phyloP scores from a whole-genome alignment of 2,113 vertebrate species.

The Felis catus region F.catus_Fca126_mat1.0 CM031415.1:157553001-157553500 shows the following conservation, averaged over 20 bases:
- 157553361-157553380: neutral
- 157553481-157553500: neutral
- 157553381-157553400: neutral
- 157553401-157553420: neutral
- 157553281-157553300: neutral
- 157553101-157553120: neutral
- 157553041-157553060: neutral
- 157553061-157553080: neutral
- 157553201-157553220: neutral
- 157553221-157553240: neutral
- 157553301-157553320: neutral
- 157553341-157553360: neutral
- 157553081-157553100: neutral
- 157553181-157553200: neutral
- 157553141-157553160: neutral
- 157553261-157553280: neutral
- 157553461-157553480: neutral
- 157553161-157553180: neutral
- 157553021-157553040: neutral
- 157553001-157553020: neutral
- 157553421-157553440: neutral
- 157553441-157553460: neutral
- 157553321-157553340: neutral
- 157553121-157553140: neutral
- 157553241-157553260: neutral